Percentiles rank a stretch among this genome's conserved stretches.
Evolutionary conservation across 2,888 invertebrate genomes (phyloP).

Genomic region (Sarcophaga caerulescens): DNA sequence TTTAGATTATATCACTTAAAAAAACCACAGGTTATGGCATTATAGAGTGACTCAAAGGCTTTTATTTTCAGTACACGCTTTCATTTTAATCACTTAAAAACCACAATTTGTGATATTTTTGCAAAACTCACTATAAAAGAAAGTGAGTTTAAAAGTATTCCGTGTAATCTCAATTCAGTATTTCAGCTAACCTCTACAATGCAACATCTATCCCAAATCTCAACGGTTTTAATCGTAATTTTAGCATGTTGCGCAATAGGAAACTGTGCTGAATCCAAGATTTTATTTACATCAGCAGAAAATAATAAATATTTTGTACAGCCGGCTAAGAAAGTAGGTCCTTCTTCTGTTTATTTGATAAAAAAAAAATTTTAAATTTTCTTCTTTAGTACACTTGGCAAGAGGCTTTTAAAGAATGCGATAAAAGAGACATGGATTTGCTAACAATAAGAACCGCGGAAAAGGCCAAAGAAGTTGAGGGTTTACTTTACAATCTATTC

Average conservation of each 20-base stretch:
- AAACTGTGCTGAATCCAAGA: slow-evolving; percentile 17
- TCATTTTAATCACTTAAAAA: neutral
- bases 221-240: slow-evolving; percentile 13
- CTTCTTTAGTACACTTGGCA: slow-evolving; percentile 44
- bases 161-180: slow-evolving; percentile 12
- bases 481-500: slow-evolving; percentile 37
- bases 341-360: neutral
- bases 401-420: slow-evolving; percentile 48
- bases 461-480: slow-evolving; percentile 40
- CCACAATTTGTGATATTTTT: neutral
- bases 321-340: slow-evolving; percentile 45
- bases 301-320: slow-evolving; percentile 52
- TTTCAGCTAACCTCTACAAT: slow-evolving; percentile 35
- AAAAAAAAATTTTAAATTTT: neutral
- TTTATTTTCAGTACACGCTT: too few relatives aligned
- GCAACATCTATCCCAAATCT: slow-evolving; percentile 26
- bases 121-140: slow-evolving; percentile 1
- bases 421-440: slow-evolving; percentile 42
- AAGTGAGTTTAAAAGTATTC: neutral
- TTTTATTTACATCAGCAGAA: slow-evolving; percentile 39
- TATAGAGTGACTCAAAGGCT: too few relatives aligned
- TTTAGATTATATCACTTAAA: too few relatives aligned
- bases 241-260: slow-evolving; percentile 11
- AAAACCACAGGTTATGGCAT: too few relatives aligned
- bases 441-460: slow-evolving; percentile 44